These are phyloP conservation scores for Bryconaethiops microstoma DNA, from an alignment of 2,797 vertebrate genomes.

Conservation along the genomic window DNA sequence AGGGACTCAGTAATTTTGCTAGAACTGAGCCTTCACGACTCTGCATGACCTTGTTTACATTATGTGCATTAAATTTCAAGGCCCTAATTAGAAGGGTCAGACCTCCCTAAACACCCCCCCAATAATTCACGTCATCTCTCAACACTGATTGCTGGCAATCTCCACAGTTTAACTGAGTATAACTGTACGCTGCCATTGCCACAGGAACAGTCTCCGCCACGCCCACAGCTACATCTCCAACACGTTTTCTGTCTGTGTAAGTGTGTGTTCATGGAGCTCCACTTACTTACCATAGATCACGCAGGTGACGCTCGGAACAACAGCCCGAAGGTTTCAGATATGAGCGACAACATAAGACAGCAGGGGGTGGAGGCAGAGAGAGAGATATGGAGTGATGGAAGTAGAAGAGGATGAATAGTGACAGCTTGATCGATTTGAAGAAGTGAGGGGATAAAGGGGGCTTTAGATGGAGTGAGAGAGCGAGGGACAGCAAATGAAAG, in stretches of 20 bases:
- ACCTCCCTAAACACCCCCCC: not conserved
- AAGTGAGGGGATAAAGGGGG: not conserved
- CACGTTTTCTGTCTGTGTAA: not conserved
- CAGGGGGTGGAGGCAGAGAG: not conserved
- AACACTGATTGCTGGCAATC: not conserved
- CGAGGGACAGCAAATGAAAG: conserved; percentile 1
- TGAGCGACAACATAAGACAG: not conserved
- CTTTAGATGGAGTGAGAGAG: not conserved
- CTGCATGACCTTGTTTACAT: too few relatives aligned
- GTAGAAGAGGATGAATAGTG: not conserved
- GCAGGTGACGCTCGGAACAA: conserved; percentile 17
- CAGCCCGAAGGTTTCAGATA: not conserved
- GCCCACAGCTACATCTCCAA: not conserved
- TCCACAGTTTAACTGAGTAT: conserved; percentile 3
- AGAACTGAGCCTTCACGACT: too few relatives aligned
- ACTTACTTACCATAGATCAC: not conserved
- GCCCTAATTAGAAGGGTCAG: not conserved
- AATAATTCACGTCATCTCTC: not conserved
- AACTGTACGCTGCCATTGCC: not conserved
- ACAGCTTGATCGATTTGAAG: conserved; percentile 15
- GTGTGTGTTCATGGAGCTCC: not conserved
- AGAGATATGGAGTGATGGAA: not conserved
- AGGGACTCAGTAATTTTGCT: too few relatives aligned
- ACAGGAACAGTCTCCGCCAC: not conserved
- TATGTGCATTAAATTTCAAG: too few relatives aligned